Base-by-base conservation (phyloP, 2,888 invertebrate species). In the Amblyjoppa proteus region DNA sequence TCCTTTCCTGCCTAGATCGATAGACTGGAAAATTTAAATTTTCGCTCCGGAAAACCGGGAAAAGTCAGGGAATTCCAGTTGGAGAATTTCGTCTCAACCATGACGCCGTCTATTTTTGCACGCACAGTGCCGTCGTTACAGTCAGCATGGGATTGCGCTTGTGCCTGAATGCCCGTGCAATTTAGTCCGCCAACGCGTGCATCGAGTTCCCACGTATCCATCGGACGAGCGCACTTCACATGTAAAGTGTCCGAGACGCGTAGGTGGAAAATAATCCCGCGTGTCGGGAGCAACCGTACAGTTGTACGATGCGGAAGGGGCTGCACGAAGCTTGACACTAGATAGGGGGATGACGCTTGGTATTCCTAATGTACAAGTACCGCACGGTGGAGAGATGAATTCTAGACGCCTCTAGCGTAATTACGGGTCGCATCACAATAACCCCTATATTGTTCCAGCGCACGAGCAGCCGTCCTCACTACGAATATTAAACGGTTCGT, bases 401-500 rank as follows among this genome's bases (percentile, higher is more conserved):
- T 69, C 71, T 66, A 53, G 70, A 79, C 70, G 11, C 41, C 64
- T 69, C 73, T 38, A 51, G 75, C 71, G 75, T 74, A 79, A 82
- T 85, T 85, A 85, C 58, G 68, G 75, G 53, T 66, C 75, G 38
- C n/a, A 41, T 20, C 25, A 58, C 49, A 56, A 82, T 58, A 28
- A 70, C 31, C 76, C 51, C 25, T 45, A 58, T 70, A 79, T 83
- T 83, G 71, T 83, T 58, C 45, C 68, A 53, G 51, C 16, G 34
- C 56, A 80, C 58, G 53, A 68, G 31, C 31, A 31, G 61, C n/a
- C 20, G 34, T 49, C 75, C 49, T 31, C 53, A 16, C 58, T 31
- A 28, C 9, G 68, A 76, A 71, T 77, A 85, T 82, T 78, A 85
- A 85, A 79, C 45, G 38, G 25, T 64, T 38, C 61, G 38, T 25